These are phyloP conservation scores for Bombus vancouverensis DNA, from an alignment of 1,140 invertebrate species.

Conservation along the genomic window DNA sequence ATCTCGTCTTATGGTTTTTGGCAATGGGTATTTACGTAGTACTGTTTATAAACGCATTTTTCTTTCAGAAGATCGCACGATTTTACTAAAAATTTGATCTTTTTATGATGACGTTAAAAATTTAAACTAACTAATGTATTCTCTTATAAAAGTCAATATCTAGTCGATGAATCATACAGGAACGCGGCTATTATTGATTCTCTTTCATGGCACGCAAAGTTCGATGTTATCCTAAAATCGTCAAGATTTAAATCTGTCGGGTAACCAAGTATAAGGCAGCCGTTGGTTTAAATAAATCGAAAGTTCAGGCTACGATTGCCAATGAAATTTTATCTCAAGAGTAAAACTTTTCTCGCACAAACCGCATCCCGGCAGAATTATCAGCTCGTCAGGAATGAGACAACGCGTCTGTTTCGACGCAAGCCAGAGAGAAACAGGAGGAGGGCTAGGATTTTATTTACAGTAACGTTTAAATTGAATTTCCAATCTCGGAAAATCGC, in stretches of 20 bases:
- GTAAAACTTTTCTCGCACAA: too few relatives aligned
- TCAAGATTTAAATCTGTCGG: background rate
- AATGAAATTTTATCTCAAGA: too few relatives aligned
- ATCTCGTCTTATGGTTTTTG: background rate
- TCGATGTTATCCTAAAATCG: background rate
- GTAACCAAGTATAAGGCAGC: background rate
- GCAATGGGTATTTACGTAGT: background rate
- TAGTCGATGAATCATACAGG: too few relatives aligned
- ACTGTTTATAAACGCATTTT: background rate
- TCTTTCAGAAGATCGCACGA: background rate
- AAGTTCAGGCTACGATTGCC: background rate
- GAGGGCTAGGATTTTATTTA: conserved; percentile 19
- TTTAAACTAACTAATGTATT: too few relatives aligned
- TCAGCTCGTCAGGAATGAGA: background rate
- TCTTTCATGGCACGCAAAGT: too few relatives aligned
- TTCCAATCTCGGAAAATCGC: conserved; percentile 13
- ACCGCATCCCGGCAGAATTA: background rate
- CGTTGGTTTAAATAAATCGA: background rate
- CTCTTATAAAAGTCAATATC: too few relatives aligned
- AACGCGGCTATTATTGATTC: too few relatives aligned
- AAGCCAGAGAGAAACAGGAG: background rate
- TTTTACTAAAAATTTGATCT: too few relatives aligned
- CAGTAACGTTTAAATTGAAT: conserved; percentile 20
- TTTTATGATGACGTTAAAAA: too few relatives aligned
- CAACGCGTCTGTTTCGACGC: background rate